phyloP scores from a whole-genome alignment of 1,140 invertebrate genomes.

The Hyles euphorbiae region DNA sequence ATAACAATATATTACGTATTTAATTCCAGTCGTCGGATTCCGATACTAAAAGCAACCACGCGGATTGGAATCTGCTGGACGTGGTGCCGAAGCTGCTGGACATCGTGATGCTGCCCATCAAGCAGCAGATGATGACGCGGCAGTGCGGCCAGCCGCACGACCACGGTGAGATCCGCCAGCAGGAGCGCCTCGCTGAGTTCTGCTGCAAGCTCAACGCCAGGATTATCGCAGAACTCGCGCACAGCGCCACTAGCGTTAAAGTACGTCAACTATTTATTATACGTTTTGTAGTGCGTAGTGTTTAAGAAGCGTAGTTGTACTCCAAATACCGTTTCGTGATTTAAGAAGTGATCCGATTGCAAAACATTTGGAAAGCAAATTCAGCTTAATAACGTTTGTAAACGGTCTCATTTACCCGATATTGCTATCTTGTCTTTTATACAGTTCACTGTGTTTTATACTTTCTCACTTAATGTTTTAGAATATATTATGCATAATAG shows the following conservation, averaged over 20 bases:
- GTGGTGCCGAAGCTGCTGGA: slow-evolving; percentile 89
- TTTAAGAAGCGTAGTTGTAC: neutral
- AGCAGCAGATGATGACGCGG: slow-evolving; percentile 72
- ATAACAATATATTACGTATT: too few relatives aligned
- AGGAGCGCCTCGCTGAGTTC: slow-evolving; percentile 81
- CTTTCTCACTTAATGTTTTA: too few relatives aligned
- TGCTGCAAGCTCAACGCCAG: slow-evolving; percentile 91
- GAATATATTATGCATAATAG: too few relatives aligned
- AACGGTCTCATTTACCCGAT: too few relatives aligned
- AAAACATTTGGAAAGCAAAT: too few relatives aligned
- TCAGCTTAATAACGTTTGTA: too few relatives aligned
- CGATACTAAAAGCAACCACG: slow-evolving; percentile 30
- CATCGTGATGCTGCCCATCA: slow-evolving; percentile 87
- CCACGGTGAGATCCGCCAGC: slow-evolving; percentile 51
- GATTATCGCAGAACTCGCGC: slow-evolving; percentile 92
- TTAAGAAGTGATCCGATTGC: neutral
- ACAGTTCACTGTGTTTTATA: too few relatives aligned
- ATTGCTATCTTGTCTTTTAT: too few relatives aligned
- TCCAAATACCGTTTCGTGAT: neutral
- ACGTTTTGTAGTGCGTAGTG: neutral
- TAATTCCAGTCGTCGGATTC: slow-evolving; percentile 17
- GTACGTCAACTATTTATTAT: slow-evolving; percentile 21
- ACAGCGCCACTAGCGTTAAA: slow-evolving; percentile 77
- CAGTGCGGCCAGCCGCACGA: slow-evolving; percentile 56
- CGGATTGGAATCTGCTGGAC: slow-evolving; percentile 87